Evolutionary conservation across 2,113 vertebrate genomes (phyloP).

Genomic region (Cyphomyrus discorhynchus): DNA sequence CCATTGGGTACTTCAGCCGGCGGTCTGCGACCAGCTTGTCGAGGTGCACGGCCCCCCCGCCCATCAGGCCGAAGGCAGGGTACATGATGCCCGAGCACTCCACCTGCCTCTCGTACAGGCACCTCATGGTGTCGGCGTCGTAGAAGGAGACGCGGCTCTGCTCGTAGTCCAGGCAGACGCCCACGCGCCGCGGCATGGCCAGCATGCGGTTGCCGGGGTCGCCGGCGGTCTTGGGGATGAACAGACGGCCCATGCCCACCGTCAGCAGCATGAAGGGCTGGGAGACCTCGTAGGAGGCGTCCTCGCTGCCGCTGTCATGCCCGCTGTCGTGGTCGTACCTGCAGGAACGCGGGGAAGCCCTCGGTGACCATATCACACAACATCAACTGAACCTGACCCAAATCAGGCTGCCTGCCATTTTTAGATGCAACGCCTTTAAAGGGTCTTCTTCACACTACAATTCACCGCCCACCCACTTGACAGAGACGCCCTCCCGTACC

Average conservation of each 20-base stretch:
- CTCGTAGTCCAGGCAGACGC: constrained; percentile 85
- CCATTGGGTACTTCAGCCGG: constrained; percentile 58
- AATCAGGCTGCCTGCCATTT: neutral
- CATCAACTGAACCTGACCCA: neutral
- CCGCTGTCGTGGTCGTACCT: constrained; percentile 96
- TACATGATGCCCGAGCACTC: constrained; percentile 89
- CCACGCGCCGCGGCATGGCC: constrained; percentile 75
- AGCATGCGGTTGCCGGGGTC: constrained; percentile 70
- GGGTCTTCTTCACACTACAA: neutral
- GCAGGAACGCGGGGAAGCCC: constrained; percentile 8
- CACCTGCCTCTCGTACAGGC: constrained; percentile 83
- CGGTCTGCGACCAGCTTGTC: constrained; percentile 70
- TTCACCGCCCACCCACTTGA: neutral
- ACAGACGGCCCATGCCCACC: constrained; percentile 86
- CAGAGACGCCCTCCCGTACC: constrained; percentile 54
- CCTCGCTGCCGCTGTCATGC: constrained; percentile 96
- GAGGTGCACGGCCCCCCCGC: constrained; percentile 75
- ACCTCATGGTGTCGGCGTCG: constrained; percentile 77
- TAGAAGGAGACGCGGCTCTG: constrained; percentile 81
- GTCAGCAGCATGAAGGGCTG: constrained; percentile 87
- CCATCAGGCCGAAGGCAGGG: constrained; percentile 89
- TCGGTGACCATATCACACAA: neutral
- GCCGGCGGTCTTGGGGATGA: constrained; percentile 71
- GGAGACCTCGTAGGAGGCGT: constrained; percentile 73
- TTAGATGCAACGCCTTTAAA: neutral